Evolutionary conservation across 2,113 vertebrate genomes (phyloP).

Genomic region (Neotoma lepida): DNA sequence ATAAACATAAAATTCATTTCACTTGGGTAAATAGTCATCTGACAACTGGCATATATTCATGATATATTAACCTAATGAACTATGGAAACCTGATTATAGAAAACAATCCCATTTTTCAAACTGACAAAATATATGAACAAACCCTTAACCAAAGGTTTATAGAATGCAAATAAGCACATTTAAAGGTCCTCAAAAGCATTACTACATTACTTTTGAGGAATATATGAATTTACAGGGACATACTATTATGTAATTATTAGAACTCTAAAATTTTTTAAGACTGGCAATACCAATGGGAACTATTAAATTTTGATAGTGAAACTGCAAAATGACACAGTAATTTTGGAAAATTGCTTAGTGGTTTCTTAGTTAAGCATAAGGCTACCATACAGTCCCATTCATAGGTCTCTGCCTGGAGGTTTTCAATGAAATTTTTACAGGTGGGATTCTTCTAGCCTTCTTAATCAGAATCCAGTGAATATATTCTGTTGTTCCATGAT

Average conservation of each 20-base stretch:
- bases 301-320: background rate
- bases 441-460: conserved; percentile 33
- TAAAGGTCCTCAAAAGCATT: background rate
- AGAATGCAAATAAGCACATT: background rate
- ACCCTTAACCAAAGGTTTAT: conserved; percentile 12
- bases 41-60: background rate
- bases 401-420: background rate
- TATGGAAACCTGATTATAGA: conserved; percentile 29
- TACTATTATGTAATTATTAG: background rate
- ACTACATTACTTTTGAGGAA: background rate
- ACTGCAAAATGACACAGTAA: conserved; percentile 23
- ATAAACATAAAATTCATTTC: conserved; percentile 26
- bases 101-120: background rate
- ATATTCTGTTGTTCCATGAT: conserved; percentile 30
- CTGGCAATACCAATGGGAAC: background rate
- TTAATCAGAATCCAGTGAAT: conserved; percentile 12
- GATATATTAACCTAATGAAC: conserved; percentile 20
- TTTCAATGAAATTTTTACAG: conserved; percentile 45
- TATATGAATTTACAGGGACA: conserved; percentile 34
- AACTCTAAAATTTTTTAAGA: background rate
- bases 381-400: background rate
- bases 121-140: conserved; percentile 41
- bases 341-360: conserved; percentile 19
- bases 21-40: conserved; percentile 40
- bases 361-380: conserved; percentile 43